Evolutionary conservation across 2,797 vertebrate species (phyloP).

Genomic region (Coregonus ussuriensis): DNA sequence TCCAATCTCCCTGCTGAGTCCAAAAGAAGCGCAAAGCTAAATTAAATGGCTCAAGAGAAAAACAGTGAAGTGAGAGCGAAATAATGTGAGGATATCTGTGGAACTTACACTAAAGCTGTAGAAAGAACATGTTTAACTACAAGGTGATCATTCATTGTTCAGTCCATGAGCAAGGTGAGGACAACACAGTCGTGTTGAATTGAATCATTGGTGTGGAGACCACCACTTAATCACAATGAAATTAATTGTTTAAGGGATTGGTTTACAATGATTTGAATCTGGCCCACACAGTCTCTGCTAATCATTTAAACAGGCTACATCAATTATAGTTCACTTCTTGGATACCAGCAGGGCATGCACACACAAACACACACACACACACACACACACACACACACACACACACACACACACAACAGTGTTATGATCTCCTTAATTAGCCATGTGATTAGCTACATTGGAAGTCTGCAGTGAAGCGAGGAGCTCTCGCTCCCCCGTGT

Average conservation of each 20-base stretch:
- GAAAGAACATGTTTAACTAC: too few species aligned
- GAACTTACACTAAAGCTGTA: too few species aligned
- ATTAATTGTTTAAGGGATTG: background rate
- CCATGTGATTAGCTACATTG: slow-evolving; percentile 8
- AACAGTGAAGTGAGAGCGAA: background rate
- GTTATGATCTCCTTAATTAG: slow-evolving; percentile 6
- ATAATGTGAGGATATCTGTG: background rate
- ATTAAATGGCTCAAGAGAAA: background rate
- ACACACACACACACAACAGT: background rate
- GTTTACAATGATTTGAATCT: background rate
- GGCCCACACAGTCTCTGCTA: background rate
- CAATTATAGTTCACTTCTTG: background rate
- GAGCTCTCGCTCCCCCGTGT: slow-evolving; percentile 1
- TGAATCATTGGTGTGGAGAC: too few species aligned
- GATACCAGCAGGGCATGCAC: background rate
- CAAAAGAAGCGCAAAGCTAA: background rate
- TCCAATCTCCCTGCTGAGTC: background rate
- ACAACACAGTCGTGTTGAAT: too few species aligned
- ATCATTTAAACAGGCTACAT: background rate
- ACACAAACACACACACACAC: too few species aligned
- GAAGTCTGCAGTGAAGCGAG: slow-evolving; percentile 1
- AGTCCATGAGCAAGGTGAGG: too few species aligned
- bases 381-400: background rate
- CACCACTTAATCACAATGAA: too few species aligned
- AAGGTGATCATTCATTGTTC: too few species aligned